Conservation (phyloP, 2,797 vertebrate genomes). For the Salmo trutta region DNA sequence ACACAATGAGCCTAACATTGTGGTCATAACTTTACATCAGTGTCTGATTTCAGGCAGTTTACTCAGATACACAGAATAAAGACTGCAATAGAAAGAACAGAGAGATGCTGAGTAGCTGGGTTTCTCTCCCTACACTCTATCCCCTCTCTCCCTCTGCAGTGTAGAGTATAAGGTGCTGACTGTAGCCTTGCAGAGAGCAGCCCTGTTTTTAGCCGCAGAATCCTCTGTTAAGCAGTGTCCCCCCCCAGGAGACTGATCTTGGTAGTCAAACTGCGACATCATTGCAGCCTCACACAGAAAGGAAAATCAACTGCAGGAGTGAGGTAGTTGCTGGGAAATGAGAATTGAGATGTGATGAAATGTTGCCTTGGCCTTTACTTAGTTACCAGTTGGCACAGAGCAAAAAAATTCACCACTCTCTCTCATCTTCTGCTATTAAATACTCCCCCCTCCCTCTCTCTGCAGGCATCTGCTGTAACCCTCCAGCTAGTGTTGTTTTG, state of each 20-base stretch:
- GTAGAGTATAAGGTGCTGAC: conserved; percentile 59
- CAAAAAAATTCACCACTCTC: background rate
- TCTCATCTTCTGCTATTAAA: background rate
- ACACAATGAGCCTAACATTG: background rate
- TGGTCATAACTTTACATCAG: conserved; percentile 19
- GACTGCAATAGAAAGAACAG: background rate
- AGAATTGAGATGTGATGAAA: background rate
- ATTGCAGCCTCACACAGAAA: conserved; percentile 28
- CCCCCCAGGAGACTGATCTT: conserved; percentile 43
- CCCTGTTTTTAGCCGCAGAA: conserved; percentile 40
- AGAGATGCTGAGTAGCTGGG: conserved; percentile 31
- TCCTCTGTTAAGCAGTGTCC: conserved; percentile 41
- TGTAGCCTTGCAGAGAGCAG: conserved; percentile 8
- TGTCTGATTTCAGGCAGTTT: conserved; percentile 6
- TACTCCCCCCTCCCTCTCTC: background rate
- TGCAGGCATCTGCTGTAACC: conserved; percentile 73
- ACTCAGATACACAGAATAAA: background rate
- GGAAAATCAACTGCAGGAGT: background rate
- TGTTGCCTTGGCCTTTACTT: background rate
- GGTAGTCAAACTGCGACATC: conserved; percentile 39
- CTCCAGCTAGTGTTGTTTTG: conserved; percentile 90
- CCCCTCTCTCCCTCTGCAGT: conserved; percentile 34
- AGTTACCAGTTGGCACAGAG: background rate
- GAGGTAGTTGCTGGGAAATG: background rate
- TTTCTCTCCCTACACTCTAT: conserved; percentile 13